Evolutionary conservation across 2,888 invertebrate species (phyloP), one percentile per base, ranked within the genome.

Genomic region (Neoaliturus tenellus): DNA sequence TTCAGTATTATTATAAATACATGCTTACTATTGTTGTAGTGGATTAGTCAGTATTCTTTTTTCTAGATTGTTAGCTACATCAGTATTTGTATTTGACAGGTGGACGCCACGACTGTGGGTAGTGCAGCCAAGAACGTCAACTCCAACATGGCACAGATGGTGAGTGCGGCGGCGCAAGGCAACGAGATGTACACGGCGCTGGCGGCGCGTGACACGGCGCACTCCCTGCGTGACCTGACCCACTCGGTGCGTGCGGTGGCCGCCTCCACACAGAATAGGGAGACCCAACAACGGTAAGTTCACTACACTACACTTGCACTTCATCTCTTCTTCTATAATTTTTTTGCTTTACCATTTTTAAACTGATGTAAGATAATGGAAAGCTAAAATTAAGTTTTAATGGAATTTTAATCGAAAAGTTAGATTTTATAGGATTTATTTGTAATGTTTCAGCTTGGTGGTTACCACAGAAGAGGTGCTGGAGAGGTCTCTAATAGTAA

Each of bases 141-240:
- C 80, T 95, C 96, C 75, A 94, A 95, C 51, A 94, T 98, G 88
- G 96, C 98, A 4, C 96, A 97, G 89, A 91, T 99, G 83, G 92
- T 98, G 81, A 96, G 97, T 20, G 97, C 97, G 0, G 96, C 97
- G 23, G 93, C 96, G 14, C 96, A 95, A 90, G 95, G 95, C 4
- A 97, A 97, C 90, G 94, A 95, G 84, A 93, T 93, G 87, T 96
- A 96, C 88, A 96, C 96, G 0, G 96, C 95, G 3, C 94, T 95
- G 86, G 96, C 97, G 0, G 96, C 96, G 0, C 92, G 95, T 33
- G 96, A 96, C 88, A 96, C 97, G 0, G 96, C 97, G 0, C 92
- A 94, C 86, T 94, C 95, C 5, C 91, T 98, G 80, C 92, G 94
- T 41, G 95, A 95, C 86, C 93, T 97, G 87, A 93, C 95, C 10